Conservation (phyloP, 2,888 invertebrate genomes). For the Psylliodes chrysocephalus region DNA sequence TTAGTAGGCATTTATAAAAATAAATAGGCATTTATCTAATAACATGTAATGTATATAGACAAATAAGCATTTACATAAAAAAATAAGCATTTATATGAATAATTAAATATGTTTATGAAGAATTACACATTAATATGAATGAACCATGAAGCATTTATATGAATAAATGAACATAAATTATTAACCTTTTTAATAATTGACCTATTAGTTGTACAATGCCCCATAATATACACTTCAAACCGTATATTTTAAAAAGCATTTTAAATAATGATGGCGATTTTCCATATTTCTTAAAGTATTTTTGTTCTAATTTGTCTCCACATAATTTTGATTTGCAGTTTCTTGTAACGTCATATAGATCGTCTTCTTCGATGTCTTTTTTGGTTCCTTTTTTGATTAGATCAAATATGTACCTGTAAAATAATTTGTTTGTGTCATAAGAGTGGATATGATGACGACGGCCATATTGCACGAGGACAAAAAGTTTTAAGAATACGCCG, state of each 20-base stretch:
- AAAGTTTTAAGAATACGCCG: too few species aligned
- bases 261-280: constrained; percentile 37
- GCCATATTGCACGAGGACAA: too few species aligned
- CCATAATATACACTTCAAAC: constrained; percentile 45
- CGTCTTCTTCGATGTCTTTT: constrained; percentile 71
- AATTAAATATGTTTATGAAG: too few species aligned
- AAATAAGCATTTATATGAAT: too few species aligned
- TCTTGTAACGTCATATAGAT: constrained; percentile 66
- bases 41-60: too few species aligned
- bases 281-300: constrained; percentile 36
- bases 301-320: constrained; percentile 46
- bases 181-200: constrained; percentile 46
- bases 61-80: too few species aligned
- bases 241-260: constrained; percentile 46
- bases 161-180: background rate
- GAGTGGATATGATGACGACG: too few species aligned
- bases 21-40: too few species aligned
- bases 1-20: too few species aligned
- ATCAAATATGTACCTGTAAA: constrained; percentile 2
- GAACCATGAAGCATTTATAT: too few species aligned
- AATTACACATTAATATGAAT: too few species aligned
- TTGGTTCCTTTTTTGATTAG: constrained; percentile 71
- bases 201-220: constrained; percentile 46
- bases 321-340: constrained; percentile 47
- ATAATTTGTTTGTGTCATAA: too few species aligned